Evolutionary conservation across 2,797 vertebrate genomes (phyloP), one percentile per base, ranked within the genome.

Genomic region (Fundulus diaphanus): DNA sequence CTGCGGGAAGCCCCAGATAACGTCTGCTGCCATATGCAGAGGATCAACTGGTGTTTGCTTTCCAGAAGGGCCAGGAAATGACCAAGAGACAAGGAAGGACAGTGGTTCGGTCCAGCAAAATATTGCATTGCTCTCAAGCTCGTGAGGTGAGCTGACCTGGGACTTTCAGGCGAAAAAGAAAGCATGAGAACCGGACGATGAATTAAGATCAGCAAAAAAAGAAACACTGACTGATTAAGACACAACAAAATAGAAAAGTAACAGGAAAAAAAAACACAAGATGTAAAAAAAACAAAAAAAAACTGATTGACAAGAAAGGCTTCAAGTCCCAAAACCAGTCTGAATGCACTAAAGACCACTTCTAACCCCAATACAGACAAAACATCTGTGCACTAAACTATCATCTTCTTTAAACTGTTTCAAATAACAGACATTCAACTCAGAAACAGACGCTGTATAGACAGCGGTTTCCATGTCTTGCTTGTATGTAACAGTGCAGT

Each of bases 11-110:
- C 69, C 68, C 86, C 87, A 82, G 82, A 88, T 90, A 80, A 84
- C 79, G 86, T 87, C 61, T 59, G 75, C 78, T 40, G 72, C 78
- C 85, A 87, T 74, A 86, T 84, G 88, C 54, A 82, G 68, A 63
- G 86, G 93, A 92, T 93, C 77, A 91, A 83, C 72, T 81, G 51
- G 80, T 93, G 85, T 92, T 94, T 92, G 67, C 81, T 65, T 90
- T 91, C 73, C 66, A 61, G n/a, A 82, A 85, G 70, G 37, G 59
- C 66, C 79, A 73, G 83, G 91, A 91, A 88, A 87, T 89, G 86
- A 89, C 80, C 76, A 68, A 66, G 63, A 87, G 68, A 82, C 57
- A 13, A 72, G 70, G 74, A 68, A 79, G 78, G 76, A 88, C 77
- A 56, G 70, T 18, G 54, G 76, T 68, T n/a, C 27, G 46, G 54